Percentiles rank a stretch among this genome's conserved stretches.
Evolutionary conservation across 2,113 vertebrate species (phyloP).

Genomic region (Struthio camelus): DNA sequence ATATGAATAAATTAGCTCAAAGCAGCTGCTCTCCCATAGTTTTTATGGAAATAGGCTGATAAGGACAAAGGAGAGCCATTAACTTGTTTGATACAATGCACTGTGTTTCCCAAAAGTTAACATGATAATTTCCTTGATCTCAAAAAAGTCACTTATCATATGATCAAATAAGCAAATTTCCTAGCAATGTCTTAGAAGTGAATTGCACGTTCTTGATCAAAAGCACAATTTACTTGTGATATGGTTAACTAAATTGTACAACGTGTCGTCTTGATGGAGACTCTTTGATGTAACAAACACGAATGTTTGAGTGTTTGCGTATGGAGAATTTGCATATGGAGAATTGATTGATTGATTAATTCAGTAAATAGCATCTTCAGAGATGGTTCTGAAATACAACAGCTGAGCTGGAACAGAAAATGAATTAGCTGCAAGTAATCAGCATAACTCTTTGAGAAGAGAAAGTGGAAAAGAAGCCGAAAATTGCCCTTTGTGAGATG

Average conservation of each 20-base stretch:
- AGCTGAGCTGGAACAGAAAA: background rate
- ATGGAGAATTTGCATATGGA: constrained; percentile 61
- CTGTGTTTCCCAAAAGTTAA: constrained; percentile 25
- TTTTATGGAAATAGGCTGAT: background rate
- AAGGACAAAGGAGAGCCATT: background rate
- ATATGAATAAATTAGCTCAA: background rate
- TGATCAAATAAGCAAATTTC: constrained; percentile 54
- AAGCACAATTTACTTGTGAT: constrained; percentile 54
- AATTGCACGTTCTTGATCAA: constrained; percentile 49
- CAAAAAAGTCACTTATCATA: constrained; percentile 32
- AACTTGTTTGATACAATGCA: constrained; percentile 57
- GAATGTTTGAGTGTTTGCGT: constrained; percentile 57
- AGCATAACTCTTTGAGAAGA: background rate
- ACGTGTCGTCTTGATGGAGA: constrained; percentile 8
- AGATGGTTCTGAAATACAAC: constrained; percentile 35
- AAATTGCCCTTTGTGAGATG: background rate
- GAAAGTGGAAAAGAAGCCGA: background rate
- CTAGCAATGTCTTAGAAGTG: constrained; percentile 52
- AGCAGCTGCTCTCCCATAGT: background rate
- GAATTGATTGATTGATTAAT: constrained; percentile 70
- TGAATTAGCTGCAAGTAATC: background rate
- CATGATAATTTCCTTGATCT: constrained; percentile 64
- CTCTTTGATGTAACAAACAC: constrained; percentile 67
- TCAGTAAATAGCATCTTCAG: constrained; percentile 58
- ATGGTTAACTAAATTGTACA: constrained; percentile 50